These are phyloP conservation scores for Jacana jacana DNA, from an alignment of 2,113 vertebrate genomes.

Conservation along the genomic window DNA sequence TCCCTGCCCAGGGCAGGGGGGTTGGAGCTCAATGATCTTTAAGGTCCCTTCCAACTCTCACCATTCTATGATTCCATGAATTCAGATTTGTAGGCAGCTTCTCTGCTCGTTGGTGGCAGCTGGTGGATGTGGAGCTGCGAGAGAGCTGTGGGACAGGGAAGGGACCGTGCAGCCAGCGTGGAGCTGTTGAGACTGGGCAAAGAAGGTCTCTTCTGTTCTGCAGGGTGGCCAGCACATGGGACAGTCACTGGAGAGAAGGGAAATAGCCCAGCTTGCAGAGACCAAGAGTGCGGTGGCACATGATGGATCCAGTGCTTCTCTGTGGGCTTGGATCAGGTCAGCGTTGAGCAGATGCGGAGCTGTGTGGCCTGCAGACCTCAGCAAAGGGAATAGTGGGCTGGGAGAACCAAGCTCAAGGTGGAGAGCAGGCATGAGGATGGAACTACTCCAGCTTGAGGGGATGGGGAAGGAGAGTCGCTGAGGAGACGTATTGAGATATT, in stretches of 20 bases:
- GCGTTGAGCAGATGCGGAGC: background rate
- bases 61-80: no score
- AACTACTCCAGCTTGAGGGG: background rate
- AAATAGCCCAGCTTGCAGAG: background rate
- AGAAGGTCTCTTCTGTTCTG: background rate
- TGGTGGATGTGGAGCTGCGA: background rate
- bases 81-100: background rate
- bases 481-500: background rate
- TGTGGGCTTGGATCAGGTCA: background rate
- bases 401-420: background rate
- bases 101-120: background rate
- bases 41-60: no score
- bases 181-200: background rate
- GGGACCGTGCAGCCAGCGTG: background rate
- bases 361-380: background rate
- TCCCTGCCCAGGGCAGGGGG: no score
- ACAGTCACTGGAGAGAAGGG: background rate
- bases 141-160: background rate
- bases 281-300: background rate
- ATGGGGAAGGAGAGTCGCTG: background rate
- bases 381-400: background rate
- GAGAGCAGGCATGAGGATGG: background rate
- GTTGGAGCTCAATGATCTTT: no score
- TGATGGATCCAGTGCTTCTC: background rate
- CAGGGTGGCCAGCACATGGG: background rate